Conservation (phyloP, 1,140 invertebrate species). For the Penaeus indicus region DNA sequence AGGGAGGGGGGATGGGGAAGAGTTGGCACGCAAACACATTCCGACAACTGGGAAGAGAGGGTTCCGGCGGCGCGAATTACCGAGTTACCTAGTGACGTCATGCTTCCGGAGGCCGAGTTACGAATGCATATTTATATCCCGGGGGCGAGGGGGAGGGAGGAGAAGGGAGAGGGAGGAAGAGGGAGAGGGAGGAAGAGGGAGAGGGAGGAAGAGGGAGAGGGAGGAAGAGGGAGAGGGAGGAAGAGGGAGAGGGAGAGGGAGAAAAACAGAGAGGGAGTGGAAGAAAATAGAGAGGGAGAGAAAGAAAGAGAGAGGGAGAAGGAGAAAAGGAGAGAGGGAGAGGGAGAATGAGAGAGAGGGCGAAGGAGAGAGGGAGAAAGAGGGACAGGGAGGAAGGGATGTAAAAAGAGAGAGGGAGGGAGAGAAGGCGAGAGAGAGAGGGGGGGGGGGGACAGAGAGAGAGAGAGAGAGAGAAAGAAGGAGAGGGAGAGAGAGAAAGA, state of each 20-base stretch:
- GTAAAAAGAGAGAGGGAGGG: background rate
- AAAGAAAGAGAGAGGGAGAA: background rate
- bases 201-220: too few species aligned
- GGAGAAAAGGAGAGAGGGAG: background rate
- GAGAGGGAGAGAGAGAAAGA: background rate
- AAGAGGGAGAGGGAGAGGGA: background rate
- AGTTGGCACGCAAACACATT: background rate
- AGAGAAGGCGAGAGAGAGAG: slow-evolving; percentile 12
- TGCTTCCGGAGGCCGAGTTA: too few species aligned
- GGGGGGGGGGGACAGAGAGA: background rate
- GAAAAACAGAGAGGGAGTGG: background rate
- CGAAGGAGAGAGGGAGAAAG: background rate
- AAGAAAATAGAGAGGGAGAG: background rate
- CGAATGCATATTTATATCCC: too few species aligned
- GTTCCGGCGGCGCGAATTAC: too few species aligned
- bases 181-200: too few species aligned
- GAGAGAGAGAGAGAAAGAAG: background rate
- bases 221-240: too few species aligned
- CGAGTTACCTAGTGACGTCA: too few species aligned
- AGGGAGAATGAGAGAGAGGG: background rate
- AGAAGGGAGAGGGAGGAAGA: too few species aligned
- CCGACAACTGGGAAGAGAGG: too few species aligned
- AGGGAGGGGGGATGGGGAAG: background rate
- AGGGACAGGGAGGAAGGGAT: background rate
- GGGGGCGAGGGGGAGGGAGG: too few species aligned